Conservation (phyloP, 2,797 vertebrate genomes). For the Hemibagrus guttatus region DNA sequence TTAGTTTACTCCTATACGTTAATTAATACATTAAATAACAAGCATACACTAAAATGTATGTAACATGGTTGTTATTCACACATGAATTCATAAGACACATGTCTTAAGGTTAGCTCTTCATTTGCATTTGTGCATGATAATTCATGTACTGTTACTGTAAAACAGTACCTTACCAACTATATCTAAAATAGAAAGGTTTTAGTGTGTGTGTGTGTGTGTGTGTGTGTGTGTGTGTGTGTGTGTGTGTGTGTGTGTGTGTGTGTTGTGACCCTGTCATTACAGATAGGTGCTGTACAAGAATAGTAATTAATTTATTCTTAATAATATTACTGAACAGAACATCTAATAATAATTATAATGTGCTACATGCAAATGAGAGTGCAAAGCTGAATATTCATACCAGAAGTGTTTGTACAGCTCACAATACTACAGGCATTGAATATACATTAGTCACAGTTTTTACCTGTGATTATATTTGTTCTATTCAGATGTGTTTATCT, state of each 20-base stretch:
- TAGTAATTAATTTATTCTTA: constrained; percentile 41
- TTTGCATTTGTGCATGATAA: too few relatives aligned
- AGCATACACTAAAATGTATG: too few relatives aligned
- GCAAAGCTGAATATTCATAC: constrained; percentile 68
- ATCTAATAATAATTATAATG: constrained; percentile 27
- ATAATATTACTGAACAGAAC: constrained; percentile 50
- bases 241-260: too few relatives aligned
- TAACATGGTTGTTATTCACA: too few relatives aligned
- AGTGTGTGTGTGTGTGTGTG: neutral
- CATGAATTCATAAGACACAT: too few relatives aligned
- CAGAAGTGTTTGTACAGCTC: neutral
- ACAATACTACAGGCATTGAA: neutral
- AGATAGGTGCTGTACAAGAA: constrained; percentile 31
- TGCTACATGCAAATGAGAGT: constrained; percentile 50
- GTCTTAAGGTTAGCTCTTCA: too few relatives aligned
- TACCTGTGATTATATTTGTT: neutral
- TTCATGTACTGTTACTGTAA: too few relatives aligned
- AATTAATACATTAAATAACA: too few relatives aligned
- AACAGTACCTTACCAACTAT: neutral
- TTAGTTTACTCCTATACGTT: too few relatives aligned
- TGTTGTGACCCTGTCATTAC: too few relatives aligned
- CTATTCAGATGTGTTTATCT: neutral
- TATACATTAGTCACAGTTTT: neutral
- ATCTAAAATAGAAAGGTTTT: neutral
- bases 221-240: too few relatives aligned